phyloP scores from a whole-genome alignment of 2,113 vertebrate species.

The Dasyurus viverrinus region DNA sequence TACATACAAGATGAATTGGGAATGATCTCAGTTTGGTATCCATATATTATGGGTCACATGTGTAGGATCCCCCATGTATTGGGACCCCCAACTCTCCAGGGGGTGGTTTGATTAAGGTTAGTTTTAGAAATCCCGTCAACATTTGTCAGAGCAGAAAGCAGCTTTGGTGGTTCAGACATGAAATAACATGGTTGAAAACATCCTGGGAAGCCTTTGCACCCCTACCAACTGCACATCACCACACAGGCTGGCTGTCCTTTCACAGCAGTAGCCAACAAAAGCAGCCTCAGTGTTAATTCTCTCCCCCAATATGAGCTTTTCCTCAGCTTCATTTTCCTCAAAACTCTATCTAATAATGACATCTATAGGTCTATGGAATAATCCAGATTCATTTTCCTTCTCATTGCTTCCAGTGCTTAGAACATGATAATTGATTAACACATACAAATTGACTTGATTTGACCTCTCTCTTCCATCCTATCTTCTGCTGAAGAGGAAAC shows the following conservation, averaged over 20 bases:
- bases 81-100: not conserved
- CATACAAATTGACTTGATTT: not conserved
- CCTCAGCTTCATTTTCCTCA: not conserved
- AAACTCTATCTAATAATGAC: not conserved
- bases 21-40: not conserved
- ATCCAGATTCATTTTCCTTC: not conserved
- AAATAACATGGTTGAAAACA: not conserved
- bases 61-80: not conserved
- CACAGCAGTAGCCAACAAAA: not conserved
- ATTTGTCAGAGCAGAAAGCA: not conserved
- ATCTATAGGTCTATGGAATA: not conserved
- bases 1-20: not conserved
- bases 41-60: not conserved
- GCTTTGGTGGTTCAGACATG: not conserved
- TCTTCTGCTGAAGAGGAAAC: not conserved
- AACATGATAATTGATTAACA: not conserved
- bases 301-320: not conserved
- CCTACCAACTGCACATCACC: not conserved
- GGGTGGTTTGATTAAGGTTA: not conserved
- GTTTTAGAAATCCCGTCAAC: not conserved
- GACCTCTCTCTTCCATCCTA: not conserved
- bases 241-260: not conserved
- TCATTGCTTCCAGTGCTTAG: not conserved
- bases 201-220: not conserved
- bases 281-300: not conserved